phyloP scores from a whole-genome alignment of 2,888 invertebrate species.

The Plebejus argus region DNA sequence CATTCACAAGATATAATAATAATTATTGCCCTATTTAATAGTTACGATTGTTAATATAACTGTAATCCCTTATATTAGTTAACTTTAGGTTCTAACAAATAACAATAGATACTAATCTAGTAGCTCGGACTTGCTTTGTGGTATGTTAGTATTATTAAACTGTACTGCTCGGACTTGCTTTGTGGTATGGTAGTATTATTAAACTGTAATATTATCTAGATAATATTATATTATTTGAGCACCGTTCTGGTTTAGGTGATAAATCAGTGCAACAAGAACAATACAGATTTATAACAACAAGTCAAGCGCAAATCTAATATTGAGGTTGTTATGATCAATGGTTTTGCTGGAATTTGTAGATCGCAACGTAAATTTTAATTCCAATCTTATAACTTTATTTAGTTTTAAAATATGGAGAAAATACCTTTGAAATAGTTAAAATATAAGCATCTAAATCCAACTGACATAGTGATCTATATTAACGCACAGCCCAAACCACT shows the following conservation, averaged over 20 bases:
- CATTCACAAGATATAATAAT: too few species aligned
- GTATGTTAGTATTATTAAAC: neutral
- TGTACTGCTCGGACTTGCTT: neutral
- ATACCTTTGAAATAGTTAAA: too few species aligned
- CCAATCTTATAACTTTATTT: neutral
- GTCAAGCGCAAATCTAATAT: neutral
- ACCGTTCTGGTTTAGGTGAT: conserved; percentile 5
- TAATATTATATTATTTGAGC: neutral
- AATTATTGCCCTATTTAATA: neutral
- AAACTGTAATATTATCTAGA: neutral
- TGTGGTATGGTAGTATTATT: neutral
- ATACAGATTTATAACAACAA: neutral
- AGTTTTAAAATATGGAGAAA: neutral
- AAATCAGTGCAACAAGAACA: neutral
- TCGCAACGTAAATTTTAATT: neutral
- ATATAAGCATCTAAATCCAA: too few species aligned
- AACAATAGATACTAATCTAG: neutral
- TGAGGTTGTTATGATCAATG: neutral
- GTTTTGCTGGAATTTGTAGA: neutral
- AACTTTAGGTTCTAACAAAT: neutral
- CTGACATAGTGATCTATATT: too few species aligned
- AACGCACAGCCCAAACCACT: too few species aligned
- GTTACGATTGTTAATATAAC: neutral
- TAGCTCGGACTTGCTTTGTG: neutral
- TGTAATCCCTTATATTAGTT: neutral